Conservation (phyloP, 2,797 vertebrate species). For the Odontamblyopus lacepedii region DNA sequence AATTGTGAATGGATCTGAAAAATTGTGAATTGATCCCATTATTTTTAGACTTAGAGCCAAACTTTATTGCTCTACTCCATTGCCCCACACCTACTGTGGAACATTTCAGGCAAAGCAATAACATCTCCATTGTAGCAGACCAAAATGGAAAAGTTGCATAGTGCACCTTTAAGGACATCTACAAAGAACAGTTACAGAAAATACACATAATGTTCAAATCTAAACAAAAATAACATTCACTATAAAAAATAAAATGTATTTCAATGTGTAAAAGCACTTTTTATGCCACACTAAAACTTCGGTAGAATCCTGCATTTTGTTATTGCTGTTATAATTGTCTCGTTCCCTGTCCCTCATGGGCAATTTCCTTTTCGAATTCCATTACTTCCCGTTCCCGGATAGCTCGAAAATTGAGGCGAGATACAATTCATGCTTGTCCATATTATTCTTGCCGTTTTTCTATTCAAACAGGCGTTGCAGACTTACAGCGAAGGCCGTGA, state of each 20-base stretch:
- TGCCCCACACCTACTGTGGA: no score
- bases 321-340: slow-evolving; percentile 16
- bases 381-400: slow-evolving; percentile 25
- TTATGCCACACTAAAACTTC: background rate
- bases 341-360: slow-evolving; percentile 15
- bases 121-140: no score
- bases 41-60: no score
- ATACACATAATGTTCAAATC: background rate
- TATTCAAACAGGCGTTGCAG: slow-evolving; percentile 54
- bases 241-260: background rate
- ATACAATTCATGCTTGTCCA: slow-evolving; percentile 27
- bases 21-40: no score
- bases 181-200: background rate
- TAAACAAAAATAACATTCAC: background rate
- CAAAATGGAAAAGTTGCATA: background rate
- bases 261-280: background rate
- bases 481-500: slow-evolving; percentile 53
- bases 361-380: slow-evolving; percentile 34
- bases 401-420: slow-evolving; percentile 8
- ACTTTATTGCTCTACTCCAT: no score
- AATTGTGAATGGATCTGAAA: no score
- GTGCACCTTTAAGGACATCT: background rate
- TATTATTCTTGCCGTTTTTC: slow-evolving; percentile 47
- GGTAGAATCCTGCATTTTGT: slow-evolving; percentile 1
- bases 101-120: no score